A percentile compares a stretch with the other conserved stretches of the same genome.
Evolutionary conservation across 2,797 vertebrate species (phyloP).

Genomic region (Jordanella pulchra): DNA sequence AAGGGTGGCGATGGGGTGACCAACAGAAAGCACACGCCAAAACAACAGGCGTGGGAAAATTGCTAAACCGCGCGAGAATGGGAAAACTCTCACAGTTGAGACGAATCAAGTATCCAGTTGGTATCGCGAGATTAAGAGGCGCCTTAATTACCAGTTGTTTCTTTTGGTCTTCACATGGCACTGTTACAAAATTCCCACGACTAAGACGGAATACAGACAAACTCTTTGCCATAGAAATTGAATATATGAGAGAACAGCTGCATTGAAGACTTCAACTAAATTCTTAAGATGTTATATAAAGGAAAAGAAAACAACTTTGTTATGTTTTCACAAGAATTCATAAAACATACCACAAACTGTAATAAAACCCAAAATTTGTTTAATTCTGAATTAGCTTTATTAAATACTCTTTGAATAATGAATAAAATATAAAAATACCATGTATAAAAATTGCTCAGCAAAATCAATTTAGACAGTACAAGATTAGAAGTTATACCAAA

Average conservation of each 20-base stretch:
- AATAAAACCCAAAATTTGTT: not conserved
- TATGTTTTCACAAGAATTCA: not conserved
- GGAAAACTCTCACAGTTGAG: slow-evolving; percentile 72
- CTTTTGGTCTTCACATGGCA: slow-evolving; percentile 34
- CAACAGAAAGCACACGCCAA: slow-evolving; percentile 64
- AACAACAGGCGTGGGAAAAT: slow-evolving; percentile 86
- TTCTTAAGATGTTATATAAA: not conserved
- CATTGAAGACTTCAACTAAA: not conserved
- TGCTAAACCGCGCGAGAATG: slow-evolving; percentile 73
- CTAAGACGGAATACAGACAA: slow-evolving; percentile 41
- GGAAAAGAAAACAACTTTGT: not conserved
- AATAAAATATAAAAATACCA: slow-evolving; percentile 30
- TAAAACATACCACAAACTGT: not conserved
- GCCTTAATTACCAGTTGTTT: slow-evolving; percentile 19
- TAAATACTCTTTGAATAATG: slow-evolving; percentile 31
- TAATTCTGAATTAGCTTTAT: slow-evolving; percentile 38
- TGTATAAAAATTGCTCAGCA: slow-evolving; percentile 38
- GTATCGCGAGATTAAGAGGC: slow-evolving; percentile 73
- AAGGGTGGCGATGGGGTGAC: slow-evolving; percentile 45
- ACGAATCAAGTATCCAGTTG: not conserved
- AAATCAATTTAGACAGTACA: slow-evolving; percentile 20
- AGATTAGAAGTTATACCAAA: slow-evolving; percentile 8
- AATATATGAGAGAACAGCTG: not conserved
- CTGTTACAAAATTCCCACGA: slow-evolving; percentile 73
- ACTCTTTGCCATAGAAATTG: slow-evolving; percentile 27